phyloP scores from a whole-genome alignment of 2,113 vertebrate species.

The Podarcis raffonei region DNA sequence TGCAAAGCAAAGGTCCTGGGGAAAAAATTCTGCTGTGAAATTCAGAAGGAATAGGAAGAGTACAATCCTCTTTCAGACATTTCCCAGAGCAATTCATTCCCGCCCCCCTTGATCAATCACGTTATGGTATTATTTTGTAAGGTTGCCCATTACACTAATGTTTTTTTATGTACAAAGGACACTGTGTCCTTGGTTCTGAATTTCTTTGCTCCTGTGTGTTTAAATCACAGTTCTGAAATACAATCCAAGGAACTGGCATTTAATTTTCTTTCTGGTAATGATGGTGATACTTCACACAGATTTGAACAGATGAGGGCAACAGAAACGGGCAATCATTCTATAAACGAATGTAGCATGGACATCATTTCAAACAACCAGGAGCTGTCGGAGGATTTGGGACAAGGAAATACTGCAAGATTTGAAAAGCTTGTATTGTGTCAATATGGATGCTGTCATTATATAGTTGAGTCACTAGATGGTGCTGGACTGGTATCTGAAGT shows the following conservation, averaged over 20 bases:
- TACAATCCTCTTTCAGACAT: background rate
- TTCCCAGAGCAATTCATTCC: background rate
- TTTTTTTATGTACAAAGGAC: background rate
- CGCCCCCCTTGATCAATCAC: background rate
- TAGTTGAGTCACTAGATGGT: background rate
- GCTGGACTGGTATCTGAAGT: background rate
- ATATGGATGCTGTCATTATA: background rate
- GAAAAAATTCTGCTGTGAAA: constrained; percentile 14
- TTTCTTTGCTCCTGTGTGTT: background rate
- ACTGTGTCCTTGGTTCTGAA: background rate
- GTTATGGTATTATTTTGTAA: background rate
- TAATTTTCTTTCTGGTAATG: background rate
- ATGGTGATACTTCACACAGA: constrained; percentile 19
- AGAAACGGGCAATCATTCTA: constrained; percentile 6
- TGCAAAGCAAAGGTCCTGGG: constrained; percentile 4
- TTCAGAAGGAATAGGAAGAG: constrained; percentile 5
- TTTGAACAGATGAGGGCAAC: constrained; percentile 23
- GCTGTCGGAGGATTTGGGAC: background rate
- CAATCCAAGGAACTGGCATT: background rate
- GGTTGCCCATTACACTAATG: background rate
- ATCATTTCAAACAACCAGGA: background rate
- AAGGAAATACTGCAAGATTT: background rate
- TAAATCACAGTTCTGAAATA: constrained; percentile 12
- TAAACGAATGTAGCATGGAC: background rate
- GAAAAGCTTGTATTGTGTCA: background rate